phyloP scores from a whole-genome alignment of 2,888 invertebrate genomes.

The Rhingia rostrata region DNA sequence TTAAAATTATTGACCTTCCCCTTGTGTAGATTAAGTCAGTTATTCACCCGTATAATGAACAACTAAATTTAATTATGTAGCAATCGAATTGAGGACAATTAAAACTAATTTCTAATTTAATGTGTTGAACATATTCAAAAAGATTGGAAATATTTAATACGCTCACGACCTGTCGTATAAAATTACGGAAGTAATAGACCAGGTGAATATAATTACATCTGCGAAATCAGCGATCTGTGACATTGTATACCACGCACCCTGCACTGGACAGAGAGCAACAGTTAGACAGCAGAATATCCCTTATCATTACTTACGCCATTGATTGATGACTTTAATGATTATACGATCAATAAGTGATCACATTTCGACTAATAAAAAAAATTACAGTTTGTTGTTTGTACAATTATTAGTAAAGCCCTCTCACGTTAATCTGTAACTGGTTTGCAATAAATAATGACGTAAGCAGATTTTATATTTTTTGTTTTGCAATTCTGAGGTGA shows the following conservation, averaged over 20 bases:
- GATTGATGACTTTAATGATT: neutral
- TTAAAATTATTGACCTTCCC: neutral
- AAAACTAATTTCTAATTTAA: conserved; percentile 47
- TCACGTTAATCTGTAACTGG: no score
- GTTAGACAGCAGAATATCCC: neutral
- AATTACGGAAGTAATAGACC: conserved; percentile 43
- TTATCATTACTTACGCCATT: neutral
- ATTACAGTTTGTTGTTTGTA: no score
- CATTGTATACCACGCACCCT: conserved; percentile 18
- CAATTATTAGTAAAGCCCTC: no score
- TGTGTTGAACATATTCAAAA: conserved; percentile 29
- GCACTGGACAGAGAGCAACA: conserved; percentile 10
- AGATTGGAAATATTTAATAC: neutral
- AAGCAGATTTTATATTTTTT: no score
- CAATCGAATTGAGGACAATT: neutral
- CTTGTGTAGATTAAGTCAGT: neutral
- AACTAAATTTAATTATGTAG: neutral
- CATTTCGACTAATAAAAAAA: no score
- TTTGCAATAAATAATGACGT: no score
- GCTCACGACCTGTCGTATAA: neutral
- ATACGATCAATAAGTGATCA: neutral
- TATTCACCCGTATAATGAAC: neutral
- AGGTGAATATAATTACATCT: conserved; percentile 41
- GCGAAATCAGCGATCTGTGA: conserved; percentile 48
- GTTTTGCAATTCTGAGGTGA: no score